These are phyloP conservation scores for Habropoda laboriosa DNA, from an alignment of 1,140 invertebrate species.

Conservation along the genomic window DNA sequence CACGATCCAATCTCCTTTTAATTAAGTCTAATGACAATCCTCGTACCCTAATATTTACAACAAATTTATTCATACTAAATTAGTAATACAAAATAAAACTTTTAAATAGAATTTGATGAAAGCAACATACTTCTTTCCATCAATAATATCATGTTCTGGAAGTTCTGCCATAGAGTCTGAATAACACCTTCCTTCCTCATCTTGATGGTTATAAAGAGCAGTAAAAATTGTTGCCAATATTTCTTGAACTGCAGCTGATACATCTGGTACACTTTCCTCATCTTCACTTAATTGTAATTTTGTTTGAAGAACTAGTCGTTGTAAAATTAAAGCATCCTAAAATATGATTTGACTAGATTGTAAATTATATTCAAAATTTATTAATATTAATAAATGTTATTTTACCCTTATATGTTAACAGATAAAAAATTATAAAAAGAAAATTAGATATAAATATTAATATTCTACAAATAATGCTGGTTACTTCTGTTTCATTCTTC, in stretches of 20 bases:
- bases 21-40: constrained; percentile 93
- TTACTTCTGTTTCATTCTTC: constrained; percentile 72
- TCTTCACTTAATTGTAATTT: constrained; percentile 94
- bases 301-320: constrained; percentile 95
- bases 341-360: constrained; percentile 38
- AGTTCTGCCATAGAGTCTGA: constrained; percentile 97
- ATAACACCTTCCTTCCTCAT: constrained; percentile 97
- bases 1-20: constrained; percentile 91
- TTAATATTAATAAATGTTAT: background rate
- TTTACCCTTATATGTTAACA: background rate
- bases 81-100: constrained; percentile 11
- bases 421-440: background rate
- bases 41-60: constrained; percentile 84
- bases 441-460: constrained; percentile 4
- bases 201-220: constrained; percentile 96
- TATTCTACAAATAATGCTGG: constrained; percentile 15
- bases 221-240: constrained; percentile 96
- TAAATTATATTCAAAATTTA: constrained; percentile 7
- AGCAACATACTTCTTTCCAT: constrained; percentile 84
- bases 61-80: constrained; percentile 12
- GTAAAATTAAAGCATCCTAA: constrained; percentile 95
- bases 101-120: constrained; percentile 3
- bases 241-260: constrained; percentile 93
- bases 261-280: constrained; percentile 94
- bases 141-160: constrained; percentile 92